Base-by-base conservation (phyloP, 2,113 vertebrate species). In the Albula glossodonta region DNA sequence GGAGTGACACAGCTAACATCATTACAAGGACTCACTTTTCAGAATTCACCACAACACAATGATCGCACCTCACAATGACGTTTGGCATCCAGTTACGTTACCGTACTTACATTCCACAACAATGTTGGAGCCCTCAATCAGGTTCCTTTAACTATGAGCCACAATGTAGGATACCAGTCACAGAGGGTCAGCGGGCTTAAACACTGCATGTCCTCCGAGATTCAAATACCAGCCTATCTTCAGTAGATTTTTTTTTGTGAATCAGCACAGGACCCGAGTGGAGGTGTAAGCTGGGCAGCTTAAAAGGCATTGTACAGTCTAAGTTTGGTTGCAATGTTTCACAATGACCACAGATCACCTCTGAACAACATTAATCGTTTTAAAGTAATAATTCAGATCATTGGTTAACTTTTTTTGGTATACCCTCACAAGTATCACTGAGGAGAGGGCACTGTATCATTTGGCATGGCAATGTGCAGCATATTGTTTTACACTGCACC, bases 11-110 rank as follows among this genome's bases (percentile, higher is more conserved):
- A 25, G 53, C 15, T 15, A 60, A 48, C n/a, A 57, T n/a, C 9
- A 49, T 48, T n/a, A 84, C 51, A 48, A 50, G 22, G 48, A 56
- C 74, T 51, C n/a, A 84, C 74, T 41, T 25, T 78, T 17, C 11
- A 77, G 31, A n/a, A 57, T 51, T 48, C 25, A 22, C 51, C 74
- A 77, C 82, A 83, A 5, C n/a, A 70, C 63, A 48, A 48, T 22
- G 41, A 84, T 74, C 53, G 74, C 83, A 84, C 31, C 4, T 10
- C 17, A 79, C 31, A 51, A 79, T 22, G 51, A 25, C 3, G 52
- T 84, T 84, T 84, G 74, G 83, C 83, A 77, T 84, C 70, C 31
- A 79, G 41, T 56, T 31, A 84, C 77, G 57, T 57, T 10, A 79
- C 83, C 7, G 60, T 70, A 17, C 41, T 13, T 10, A 49, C 10